Evolutionary conservation across 2,113 vertebrate species (phyloP).

Genomic region (Peucedramus taeniatus): DNA sequence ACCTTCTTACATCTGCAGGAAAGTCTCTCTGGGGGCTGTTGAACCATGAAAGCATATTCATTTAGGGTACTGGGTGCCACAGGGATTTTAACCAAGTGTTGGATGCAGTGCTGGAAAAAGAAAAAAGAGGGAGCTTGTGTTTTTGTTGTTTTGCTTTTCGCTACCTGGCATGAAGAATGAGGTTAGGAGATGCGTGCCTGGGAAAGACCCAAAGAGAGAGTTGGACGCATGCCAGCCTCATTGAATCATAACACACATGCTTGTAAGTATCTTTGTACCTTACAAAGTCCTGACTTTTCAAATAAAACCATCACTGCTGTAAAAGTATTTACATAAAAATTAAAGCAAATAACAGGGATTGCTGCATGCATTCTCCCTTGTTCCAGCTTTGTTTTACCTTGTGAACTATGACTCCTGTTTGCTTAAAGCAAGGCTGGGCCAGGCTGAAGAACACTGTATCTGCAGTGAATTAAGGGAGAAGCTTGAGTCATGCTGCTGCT

Average conservation of each 20-base stretch:
- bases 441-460: not conserved
- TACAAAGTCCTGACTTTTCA: conserved; percentile 29
- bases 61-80: conserved; percentile 30
- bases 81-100: not conserved
- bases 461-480: not conserved
- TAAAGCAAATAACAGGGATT: conserved; percentile 20
- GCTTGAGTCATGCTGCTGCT: not conserved
- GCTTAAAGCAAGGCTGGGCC: conserved; percentile 11
- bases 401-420: conserved; percentile 32
- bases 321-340: conserved; percentile 45
- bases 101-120: conserved; percentile 13
- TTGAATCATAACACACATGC: conserved; percentile 45
- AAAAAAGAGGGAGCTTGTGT: conserved; percentile 28
- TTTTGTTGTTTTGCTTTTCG: conserved; percentile 46
- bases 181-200: conserved; percentile 46
- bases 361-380: not conserved
- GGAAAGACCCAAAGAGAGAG: conserved; percentile 50
- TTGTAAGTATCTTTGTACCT: conserved; percentile 37
- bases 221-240: conserved; percentile 10
- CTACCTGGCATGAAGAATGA: conserved; percentile 39
- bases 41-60: conserved; percentile 40
- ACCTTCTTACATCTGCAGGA: conserved; percentile 33
- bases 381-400: not conserved
- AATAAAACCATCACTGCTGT: conserved; percentile 41
- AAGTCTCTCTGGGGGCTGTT: conserved; percentile 11